Evolutionary conservation across 2,797 vertebrate species (phyloP).

Genomic region (Centroberyx gerrardi): DNA sequence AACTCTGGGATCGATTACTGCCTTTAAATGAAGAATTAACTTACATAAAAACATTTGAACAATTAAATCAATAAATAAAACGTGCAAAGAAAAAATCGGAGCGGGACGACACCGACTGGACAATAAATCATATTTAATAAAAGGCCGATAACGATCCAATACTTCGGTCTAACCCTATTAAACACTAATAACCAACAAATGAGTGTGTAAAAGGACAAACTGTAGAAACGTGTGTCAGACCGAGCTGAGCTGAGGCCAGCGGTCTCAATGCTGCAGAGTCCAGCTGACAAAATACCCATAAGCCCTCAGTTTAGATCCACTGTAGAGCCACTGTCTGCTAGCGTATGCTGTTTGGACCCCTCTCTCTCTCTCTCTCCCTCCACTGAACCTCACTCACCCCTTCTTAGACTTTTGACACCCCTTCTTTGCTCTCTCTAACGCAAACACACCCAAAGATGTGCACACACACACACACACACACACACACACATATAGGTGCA

Average conservation of each 20-base stretch:
- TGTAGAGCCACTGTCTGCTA: slow-evolving; percentile 72
- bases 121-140: no score
- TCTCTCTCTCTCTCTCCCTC: slow-evolving; percentile 34
- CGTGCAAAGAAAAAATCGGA: not conserved
- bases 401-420: slow-evolving; percentile 62
- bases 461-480: slow-evolving; percentile 15
- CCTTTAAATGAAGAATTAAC: no score
- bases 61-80: not conserved
- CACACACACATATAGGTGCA: slow-evolving; percentile 37
- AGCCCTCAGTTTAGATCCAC: slow-evolving; percentile 73
- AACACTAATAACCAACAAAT: not conserved
- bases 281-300: slow-evolving; percentile 69
- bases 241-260: slow-evolving; percentile 60
- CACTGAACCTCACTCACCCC: slow-evolving; percentile 69
- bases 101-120: no score
- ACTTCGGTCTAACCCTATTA: no score
- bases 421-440: slow-evolving; percentile 35
- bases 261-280: slow-evolving; percentile 42
- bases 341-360: slow-evolving; percentile 73
- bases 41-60: not conserved
- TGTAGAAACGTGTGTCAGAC: slow-evolving; percentile 28
- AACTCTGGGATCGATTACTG: no score
- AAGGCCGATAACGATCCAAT: no score
- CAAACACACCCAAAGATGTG: slow-evolving; percentile 38
- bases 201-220: slow-evolving; percentile 20